phyloP scores from a whole-genome alignment of 2,888 invertebrate species.

The Sinopyrophorus schimmeli region DNA sequence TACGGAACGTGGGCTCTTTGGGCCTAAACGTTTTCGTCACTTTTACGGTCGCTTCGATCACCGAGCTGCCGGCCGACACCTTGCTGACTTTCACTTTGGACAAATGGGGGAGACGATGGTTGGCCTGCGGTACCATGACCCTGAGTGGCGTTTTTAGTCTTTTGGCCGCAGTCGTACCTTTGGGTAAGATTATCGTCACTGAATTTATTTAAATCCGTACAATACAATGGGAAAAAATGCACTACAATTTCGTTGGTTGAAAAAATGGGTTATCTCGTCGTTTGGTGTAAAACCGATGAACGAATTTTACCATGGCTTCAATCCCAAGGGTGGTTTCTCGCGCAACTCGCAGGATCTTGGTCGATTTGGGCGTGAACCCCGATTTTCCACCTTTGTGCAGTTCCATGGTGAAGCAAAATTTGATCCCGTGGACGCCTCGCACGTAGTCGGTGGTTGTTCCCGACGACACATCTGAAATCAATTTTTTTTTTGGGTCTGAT shows the following conservation, averaged over 20 bases:
- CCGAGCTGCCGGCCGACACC: conserved; percentile 83
- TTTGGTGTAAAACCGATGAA: too few species aligned
- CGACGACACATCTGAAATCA: conserved; percentile 34
- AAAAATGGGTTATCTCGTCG: too few species aligned
- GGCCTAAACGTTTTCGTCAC: conserved; percentile 83
- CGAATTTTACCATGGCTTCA: conserved; percentile 36
- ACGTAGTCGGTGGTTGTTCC: conserved; percentile 38
- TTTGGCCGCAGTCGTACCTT: conserved; percentile 73
- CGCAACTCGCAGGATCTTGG: conserved; percentile 34
- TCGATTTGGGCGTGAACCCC: conserved; percentile 34
- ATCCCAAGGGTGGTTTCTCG: conserved; percentile 35
- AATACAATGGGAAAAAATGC: too few species aligned
- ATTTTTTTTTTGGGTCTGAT: too few species aligned
- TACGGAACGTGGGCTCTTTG: conserved; percentile 82
- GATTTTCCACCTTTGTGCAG: conserved; percentile 35
- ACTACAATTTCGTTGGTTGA: too few species aligned
- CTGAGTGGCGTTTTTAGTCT: conserved; percentile 80
- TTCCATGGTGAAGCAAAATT: conserved; percentile 39
- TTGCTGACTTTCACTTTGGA: conserved; percentile 76
- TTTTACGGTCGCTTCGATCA: conserved; percentile 81
- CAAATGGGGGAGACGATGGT: conserved; percentile 82
- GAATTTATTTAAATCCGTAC: neutral
- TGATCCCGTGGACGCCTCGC: conserved; percentile 34
- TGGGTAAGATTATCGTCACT: conserved; percentile 59
- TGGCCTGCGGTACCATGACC: conserved; percentile 81